Base-by-base conservation (phyloP, 2,113 vertebrate genomes). In the Mormyrus iriodes region DNA sequence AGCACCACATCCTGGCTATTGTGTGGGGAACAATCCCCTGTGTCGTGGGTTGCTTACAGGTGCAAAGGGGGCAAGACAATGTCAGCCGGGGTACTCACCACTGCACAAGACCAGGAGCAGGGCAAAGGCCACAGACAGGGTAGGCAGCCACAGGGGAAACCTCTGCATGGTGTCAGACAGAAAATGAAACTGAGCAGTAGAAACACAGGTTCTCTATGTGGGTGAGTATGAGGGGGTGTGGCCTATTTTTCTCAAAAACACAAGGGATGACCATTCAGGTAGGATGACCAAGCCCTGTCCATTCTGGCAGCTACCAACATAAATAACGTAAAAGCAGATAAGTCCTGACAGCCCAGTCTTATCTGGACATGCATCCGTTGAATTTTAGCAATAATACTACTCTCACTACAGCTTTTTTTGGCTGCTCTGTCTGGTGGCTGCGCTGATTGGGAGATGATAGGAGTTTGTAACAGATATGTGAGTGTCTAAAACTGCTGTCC, bases 41-140 rank as follows among this genome's bases (percentile, higher is more conserved):
- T 31, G 4, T 39, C 13, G 31, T n/a, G 1, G 69, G 69, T 17
- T 76, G 69, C 31, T 19, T 31, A 76, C 35, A 31, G 35, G 4
- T 39, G 35, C 2, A 17, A 0, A 5, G 12, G 82, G 19, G 82
- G n/a, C 2, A 27, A 19, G 42, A 42, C 42, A 15, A n/a, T 2
- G 1, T 10, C 46, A 79, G 39, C 39, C 4, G 21, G 73, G 69
- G 39, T 92, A 92, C 93, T 92, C 91, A 93, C 93, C 90, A 46
- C 87, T 7, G 90, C 89, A 90, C 35, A 90, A 69, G 76, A 35
- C 44, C 79, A 92, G 52, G 69, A 93, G 83, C 83, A 93, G 86
- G 24, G 65, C 89, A 73, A 87, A 89, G 35, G 90, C 90, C 31
- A 91, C 4, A 51, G 88, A 91, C 31, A 93, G 85, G 91, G 52